phyloP scores from a whole-genome alignment of 2,888 invertebrate genomes.

The Spisula subtruncata region DNA sequence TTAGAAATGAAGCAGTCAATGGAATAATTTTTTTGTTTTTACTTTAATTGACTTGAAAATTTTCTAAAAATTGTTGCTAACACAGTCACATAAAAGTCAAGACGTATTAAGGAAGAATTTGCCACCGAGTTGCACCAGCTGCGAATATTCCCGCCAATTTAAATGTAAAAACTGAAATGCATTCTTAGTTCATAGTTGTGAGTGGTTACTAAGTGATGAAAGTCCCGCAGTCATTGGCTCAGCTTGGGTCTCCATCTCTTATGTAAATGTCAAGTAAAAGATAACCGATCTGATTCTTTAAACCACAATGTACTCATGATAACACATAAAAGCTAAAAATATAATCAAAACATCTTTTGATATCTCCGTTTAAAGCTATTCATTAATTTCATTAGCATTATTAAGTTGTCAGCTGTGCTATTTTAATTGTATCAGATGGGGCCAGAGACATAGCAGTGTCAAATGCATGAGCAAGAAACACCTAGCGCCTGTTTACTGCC shows the following conservation, averaged over 20 bases:
- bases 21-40: background rate
- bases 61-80: background rate
- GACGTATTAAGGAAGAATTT: constrained; percentile 13
- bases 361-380: background rate
- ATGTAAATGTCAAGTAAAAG: constrained; percentile 7
- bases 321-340: background rate
- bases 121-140: constrained; percentile 10
- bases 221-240: background rate
- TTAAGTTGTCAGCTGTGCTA: constrained; percentile 23
- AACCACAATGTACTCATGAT: background rate
- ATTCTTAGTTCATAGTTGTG: background rate
- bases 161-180: background rate
- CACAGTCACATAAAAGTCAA: constrained; percentile 14
- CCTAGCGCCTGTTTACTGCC: background rate
- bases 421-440: too few relatives aligned
- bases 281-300: background rate
- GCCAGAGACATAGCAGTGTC: too few relatives aligned
- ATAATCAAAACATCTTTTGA: background rate
- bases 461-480: too few relatives aligned
- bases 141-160: background rate
- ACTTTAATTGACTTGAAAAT: constrained; percentile 18
- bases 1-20: background rate
- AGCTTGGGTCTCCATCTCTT: background rate
- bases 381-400: too few relatives aligned
- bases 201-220: background rate